phyloP scores from a whole-genome alignment of 2,797 vertebrate genomes.

The Pterois miles region DNA sequence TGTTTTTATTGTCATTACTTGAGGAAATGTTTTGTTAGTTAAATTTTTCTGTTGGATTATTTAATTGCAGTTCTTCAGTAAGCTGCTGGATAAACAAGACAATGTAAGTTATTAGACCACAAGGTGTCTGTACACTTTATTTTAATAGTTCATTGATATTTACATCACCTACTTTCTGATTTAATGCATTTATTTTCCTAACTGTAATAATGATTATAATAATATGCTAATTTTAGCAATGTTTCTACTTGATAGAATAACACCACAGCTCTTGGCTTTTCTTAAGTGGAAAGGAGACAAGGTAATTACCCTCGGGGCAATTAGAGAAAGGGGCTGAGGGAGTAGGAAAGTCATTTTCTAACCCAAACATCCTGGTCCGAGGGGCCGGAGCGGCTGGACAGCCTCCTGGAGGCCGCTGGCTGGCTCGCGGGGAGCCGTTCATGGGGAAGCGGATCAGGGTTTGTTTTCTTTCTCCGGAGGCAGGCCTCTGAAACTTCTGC shows the following conservation, averaged over 20 bases:
- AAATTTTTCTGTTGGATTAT: constrained; percentile 59
- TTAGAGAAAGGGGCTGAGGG: constrained; percentile 79
- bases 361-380: constrained; percentile 87
- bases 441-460: constrained; percentile 75
- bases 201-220: constrained; percentile 51
- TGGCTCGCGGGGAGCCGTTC: constrained; percentile 69
- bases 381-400: constrained; percentile 74
- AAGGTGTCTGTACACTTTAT: constrained; percentile 35
- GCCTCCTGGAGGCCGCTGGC: constrained; percentile 71
- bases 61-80: constrained; percentile 42
- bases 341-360: constrained; percentile 85
- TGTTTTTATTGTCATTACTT: constrained; percentile 83
- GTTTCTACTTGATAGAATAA: constrained; percentile 64
- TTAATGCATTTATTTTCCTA: constrained; percentile 61
- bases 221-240: constrained; percentile 61
- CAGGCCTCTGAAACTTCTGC: constrained; percentile 76
- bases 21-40: constrained; percentile 82
- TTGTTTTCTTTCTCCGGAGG: constrained; percentile 82
- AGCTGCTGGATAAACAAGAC: constrained; percentile 51
- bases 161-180: constrained; percentile 32
- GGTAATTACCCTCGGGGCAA: constrained; percentile 84
- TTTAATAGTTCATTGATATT: constrained; percentile 51
- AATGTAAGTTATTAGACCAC: constrained; percentile 42
- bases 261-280: constrained; percentile 67
- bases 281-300: constrained; percentile 80